These are phyloP conservation scores for Pelusios castaneus DNA, from an alignment of 2,113 vertebrate species.

Conservation along the genomic window DNA sequence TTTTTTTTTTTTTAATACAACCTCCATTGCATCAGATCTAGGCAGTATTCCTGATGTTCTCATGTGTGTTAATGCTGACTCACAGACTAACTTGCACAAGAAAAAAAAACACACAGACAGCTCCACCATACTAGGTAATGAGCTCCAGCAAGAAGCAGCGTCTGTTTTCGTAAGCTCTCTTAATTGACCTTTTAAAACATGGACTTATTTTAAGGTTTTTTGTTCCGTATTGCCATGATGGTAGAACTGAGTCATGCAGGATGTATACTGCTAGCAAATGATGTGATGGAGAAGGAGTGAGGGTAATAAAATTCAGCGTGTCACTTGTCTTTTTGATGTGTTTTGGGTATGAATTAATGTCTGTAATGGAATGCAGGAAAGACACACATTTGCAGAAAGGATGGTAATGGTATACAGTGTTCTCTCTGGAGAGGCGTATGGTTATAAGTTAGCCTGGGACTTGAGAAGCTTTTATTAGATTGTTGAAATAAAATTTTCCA, in stretches of 20 bases:
- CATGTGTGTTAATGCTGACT: slow-evolving; percentile 74
- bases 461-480: slow-evolving; percentile 28
- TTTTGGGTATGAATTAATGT: slow-evolving; percentile 30
- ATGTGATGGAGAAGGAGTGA: slow-evolving; percentile 46
- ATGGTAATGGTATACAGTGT: neutral
- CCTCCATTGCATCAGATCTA: slow-evolving; percentile 75
- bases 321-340: slow-evolving; percentile 63
- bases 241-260: slow-evolving; percentile 68
- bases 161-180: slow-evolving; percentile 70
- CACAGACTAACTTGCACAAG: slow-evolving; percentile 72
- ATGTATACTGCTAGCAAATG: slow-evolving; percentile 55
- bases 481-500: slow-evolving; percentile 53
- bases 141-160: slow-evolving; percentile 65
- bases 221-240: slow-evolving; percentile 19
- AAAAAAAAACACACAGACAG: slow-evolving; percentile 65
- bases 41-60: slow-evolving; percentile 66
- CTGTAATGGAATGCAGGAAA: neutral
- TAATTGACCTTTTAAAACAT: slow-evolving; percentile 64
- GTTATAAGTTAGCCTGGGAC: slow-evolving; percentile 19
- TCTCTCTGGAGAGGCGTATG: neutral
- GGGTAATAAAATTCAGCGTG: slow-evolving; percentile 61
- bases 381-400: neutral
- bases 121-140: slow-evolving; percentile 69
- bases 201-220: slow-evolving; percentile 58
- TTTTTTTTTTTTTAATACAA: slow-evolving; percentile 61